Conservation (phyloP, 2,797 vertebrate species). For the Sebastes cheni region DNA sequence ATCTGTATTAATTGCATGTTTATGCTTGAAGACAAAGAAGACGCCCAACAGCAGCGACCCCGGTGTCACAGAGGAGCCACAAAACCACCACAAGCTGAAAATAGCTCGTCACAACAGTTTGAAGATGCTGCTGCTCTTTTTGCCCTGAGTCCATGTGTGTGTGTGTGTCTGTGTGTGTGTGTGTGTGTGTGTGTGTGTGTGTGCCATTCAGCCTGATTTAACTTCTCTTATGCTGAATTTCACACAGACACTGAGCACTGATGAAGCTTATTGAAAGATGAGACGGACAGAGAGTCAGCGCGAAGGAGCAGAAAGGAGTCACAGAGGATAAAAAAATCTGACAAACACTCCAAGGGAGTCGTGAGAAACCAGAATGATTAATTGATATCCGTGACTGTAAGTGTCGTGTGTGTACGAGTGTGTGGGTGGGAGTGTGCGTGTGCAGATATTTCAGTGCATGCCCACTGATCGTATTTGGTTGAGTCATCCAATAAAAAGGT, state of each 20-base stretch:
- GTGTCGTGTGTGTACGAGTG: neutral
- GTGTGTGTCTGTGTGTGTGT: too few relatives aligned
- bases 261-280: neutral
- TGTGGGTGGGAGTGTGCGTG: conserved; percentile 5
- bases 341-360: conserved; percentile 26
- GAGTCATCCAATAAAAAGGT: conserved; percentile 20
- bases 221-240: neutral
- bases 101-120: neutral
- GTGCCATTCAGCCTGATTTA: neutral
- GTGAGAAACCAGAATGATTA: conserved; percentile 40
- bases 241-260: neutral
- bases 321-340: conserved; percentile 5
- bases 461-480: conserved; percentile 8
- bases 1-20: neutral
- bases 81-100: neutral
- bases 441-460: conserved; percentile 13
- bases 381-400: conserved; percentile 25
- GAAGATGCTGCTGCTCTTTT: neutral
- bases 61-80: neutral
- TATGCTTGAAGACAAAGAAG: neutral
- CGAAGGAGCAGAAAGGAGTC: conserved; percentile 1
- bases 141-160: neutral
- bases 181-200: neutral
- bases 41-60: neutral
- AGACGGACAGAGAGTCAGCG: neutral